A percentile compares a stretch with the other conserved stretches of the same genome.
Conservation (phyloP, 2,113 vertebrate genomes). For the Geococcyx californianus region DNA sequence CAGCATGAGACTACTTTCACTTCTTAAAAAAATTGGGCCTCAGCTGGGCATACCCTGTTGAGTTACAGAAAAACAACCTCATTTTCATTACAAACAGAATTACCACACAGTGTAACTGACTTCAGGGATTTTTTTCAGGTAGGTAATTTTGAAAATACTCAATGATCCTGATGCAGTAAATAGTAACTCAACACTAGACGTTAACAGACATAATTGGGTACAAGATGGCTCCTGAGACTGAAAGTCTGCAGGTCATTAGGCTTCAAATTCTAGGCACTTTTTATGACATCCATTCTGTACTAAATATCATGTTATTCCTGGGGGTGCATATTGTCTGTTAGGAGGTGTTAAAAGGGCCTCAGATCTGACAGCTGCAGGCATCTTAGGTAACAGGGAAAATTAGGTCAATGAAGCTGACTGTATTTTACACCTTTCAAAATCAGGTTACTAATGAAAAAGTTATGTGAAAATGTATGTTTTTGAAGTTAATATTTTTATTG, state of each 20-base stretch:
- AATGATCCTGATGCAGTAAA: background rate
- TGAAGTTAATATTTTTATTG: background rate
- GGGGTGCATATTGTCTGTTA: background rate
- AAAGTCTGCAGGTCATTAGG: background rate
- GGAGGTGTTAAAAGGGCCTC: background rate
- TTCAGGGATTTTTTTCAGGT: background rate
- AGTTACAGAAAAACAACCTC: background rate
- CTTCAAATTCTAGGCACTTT: background rate
- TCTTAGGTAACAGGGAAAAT: background rate
- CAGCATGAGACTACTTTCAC: background rate
- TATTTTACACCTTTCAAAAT: background rate
- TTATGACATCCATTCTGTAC: background rate
- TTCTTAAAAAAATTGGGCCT: background rate
- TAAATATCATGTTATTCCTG: background rate
- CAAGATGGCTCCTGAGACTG: background rate
- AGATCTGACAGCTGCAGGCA: background rate
- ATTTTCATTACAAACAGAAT: background rate
- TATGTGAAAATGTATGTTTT: background rate
- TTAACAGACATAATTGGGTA: background rate
- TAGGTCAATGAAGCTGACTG: background rate
- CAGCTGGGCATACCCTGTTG: background rate
- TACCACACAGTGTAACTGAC: background rate
- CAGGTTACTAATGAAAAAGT: background rate
- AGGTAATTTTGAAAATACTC: background rate
- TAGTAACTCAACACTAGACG: background rate